Evolutionary conservation across 2,797 vertebrate species (phyloP).

Genomic region (Eulemur coronatus): DNA sequence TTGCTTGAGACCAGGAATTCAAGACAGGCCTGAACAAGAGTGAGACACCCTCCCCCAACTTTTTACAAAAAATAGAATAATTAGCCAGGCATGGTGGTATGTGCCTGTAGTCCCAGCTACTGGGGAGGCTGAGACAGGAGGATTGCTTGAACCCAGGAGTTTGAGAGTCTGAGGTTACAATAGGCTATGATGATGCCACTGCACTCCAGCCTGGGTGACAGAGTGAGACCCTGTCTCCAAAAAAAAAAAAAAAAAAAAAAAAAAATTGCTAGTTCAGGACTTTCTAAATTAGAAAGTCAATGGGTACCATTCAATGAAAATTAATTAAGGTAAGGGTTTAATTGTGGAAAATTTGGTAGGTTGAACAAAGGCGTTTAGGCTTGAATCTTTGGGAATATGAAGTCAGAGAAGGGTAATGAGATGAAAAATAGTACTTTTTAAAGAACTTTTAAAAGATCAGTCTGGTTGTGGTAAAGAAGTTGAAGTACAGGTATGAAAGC

Average conservation of each 20-base stretch:
- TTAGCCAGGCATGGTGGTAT: too few species aligned
- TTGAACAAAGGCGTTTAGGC: slow-evolving; percentile 3
- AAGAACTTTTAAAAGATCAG: neutral
- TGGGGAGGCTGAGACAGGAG: too few species aligned
- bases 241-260: neutral
- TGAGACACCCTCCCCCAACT: too few species aligned
- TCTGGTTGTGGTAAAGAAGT: neutral
- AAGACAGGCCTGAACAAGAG: too few species aligned
- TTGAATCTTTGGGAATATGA: slow-evolving; percentile 39
- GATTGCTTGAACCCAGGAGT: too few species aligned
- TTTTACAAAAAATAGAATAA: too few species aligned
- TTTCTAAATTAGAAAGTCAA: slow-evolving; percentile 47
- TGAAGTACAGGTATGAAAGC: neutral
- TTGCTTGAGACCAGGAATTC: neutral
- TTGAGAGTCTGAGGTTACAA: neutral
- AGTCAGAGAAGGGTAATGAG: neutral
- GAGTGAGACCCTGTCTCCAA: too few species aligned
- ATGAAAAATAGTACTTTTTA: slow-evolving; percentile 32
- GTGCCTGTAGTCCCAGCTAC: too few species aligned
- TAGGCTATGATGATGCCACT: neutral
- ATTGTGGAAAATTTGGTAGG: neutral
- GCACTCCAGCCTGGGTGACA: neutral
- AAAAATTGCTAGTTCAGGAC: neutral
- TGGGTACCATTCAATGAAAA: neutral
- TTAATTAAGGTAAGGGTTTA: neutral